These are phyloP conservation scores for Scartelaos histophorus DNA, from an alignment of 2,113 vertebrate species.

Conservation along the genomic window DNA sequence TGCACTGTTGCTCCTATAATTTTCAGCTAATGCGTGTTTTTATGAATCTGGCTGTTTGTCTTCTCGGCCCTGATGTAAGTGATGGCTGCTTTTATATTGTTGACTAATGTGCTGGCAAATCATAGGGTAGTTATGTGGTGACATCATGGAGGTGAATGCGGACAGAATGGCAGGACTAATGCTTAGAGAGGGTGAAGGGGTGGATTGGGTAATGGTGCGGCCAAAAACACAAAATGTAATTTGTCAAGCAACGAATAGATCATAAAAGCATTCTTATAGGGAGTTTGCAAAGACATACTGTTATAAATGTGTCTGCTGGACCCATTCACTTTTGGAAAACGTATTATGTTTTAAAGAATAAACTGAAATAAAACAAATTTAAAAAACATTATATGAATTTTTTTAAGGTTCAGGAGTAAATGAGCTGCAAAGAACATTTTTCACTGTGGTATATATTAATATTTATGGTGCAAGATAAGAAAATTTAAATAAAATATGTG, in stretches of 20 bases:
- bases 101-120: constrained; percentile 26
- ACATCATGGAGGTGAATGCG: constrained; percentile 33
- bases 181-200: constrained; percentile 20
- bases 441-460: no score
- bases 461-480: no score
- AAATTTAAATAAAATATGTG: no score
- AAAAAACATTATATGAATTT: no score
- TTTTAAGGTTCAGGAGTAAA: no score
- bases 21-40: constrained; percentile 37
- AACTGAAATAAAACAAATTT: neutral
- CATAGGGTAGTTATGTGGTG: constrained; percentile 35
- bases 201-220: constrained; percentile 10
- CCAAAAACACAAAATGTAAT: neutral
- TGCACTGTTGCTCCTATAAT: constrained; percentile 30
- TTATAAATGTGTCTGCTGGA: neutral
- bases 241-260: neutral
- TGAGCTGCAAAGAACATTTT: no score
- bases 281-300: neutral
- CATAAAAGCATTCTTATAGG: neutral
- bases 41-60: constrained; percentile 50
- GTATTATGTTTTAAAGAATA: neutral
- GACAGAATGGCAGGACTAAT: constrained; percentile 19
- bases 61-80: constrained; percentile 29
- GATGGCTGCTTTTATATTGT: constrained; percentile 46
- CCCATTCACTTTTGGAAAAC: neutral